Conservation (phyloP, 1,140 invertebrate species). For the Ostrea edulis region DNA sequence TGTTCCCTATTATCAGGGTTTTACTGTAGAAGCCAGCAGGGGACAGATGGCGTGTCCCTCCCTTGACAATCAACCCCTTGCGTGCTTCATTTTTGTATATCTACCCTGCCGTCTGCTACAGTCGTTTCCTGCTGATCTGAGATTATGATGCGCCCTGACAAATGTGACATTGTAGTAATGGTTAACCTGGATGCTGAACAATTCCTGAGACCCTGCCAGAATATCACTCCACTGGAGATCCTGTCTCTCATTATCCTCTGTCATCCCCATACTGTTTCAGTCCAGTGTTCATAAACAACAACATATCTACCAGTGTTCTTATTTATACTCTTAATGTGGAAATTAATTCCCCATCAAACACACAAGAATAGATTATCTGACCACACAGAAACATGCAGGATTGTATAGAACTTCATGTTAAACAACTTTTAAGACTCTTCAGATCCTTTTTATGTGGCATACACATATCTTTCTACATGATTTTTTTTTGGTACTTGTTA, state of each 20-base stretch:
- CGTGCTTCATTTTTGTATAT: background rate
- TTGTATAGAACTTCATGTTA: background rate
- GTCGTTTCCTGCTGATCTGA: background rate
- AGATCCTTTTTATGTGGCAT: no score
- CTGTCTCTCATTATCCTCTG: constrained; percentile 14
- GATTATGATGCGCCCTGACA: background rate
- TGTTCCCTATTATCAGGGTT: no score
- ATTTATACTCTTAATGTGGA: background rate
- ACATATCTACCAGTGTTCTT: background rate
- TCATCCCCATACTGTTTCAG: background rate
- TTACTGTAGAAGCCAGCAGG: no score
- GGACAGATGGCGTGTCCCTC: no score
- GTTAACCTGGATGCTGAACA: constrained; percentile 5
- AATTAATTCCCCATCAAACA: background rate
- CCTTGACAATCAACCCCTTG: background rate
- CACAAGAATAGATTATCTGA: background rate
- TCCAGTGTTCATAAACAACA: constrained; percentile 2
- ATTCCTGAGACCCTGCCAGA: constrained; percentile 11
- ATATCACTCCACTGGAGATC: constrained; percentile 2
- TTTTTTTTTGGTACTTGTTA: no score
- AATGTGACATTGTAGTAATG: background rate
- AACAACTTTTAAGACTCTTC: background rate
- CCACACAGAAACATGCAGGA: background rate
- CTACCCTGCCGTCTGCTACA: background rate
- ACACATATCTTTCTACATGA: no score